Conservation (phyloP, 1,140 invertebrate genomes). For the Conus betulinus region DNA sequence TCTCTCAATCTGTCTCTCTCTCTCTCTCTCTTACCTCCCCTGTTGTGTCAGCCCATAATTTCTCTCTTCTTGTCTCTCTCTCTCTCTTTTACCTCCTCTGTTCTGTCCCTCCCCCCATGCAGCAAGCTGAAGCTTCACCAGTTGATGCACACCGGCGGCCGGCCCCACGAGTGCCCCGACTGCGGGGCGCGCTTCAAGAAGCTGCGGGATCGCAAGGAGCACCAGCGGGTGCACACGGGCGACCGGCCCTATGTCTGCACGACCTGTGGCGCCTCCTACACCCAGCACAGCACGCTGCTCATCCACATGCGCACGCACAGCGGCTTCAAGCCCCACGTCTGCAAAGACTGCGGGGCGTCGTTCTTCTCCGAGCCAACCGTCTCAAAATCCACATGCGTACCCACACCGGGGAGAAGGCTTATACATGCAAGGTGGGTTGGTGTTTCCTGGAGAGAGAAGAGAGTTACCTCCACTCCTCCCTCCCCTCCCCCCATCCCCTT, state of each 20-base stretch:
- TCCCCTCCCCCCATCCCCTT: no score
- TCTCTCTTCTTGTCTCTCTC: no score
- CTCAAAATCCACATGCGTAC: slow-evolving; percentile 31
- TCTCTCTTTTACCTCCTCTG: no score
- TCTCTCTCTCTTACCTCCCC: no score
- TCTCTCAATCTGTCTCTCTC: no score
- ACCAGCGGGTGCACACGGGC: slow-evolving; percentile 46
- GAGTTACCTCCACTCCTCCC: no score
- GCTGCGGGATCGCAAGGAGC: slow-evolving; percentile 41
- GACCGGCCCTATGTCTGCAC: slow-evolving; percentile 45
- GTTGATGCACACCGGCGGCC: neutral
- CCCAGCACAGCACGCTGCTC: slow-evolving; percentile 62
- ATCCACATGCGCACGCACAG: slow-evolving; percentile 52
- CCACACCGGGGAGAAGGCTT: slow-evolving; percentile 36
- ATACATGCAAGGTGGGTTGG: slow-evolving; percentile 5
- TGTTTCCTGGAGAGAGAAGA: neutral
- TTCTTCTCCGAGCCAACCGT: slow-evolving; percentile 7
- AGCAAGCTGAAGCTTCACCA: slow-evolving; percentile 1
- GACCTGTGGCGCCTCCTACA: slow-evolving; percentile 44
- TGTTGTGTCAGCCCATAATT: no score
- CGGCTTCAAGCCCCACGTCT: slow-evolving; percentile 35
- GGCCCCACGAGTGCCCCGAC: neutral
- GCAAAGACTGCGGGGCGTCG: slow-evolving; percentile 26
- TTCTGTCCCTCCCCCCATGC: neutral
- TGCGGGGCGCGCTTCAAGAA: slow-evolving; percentile 31